Evolutionary conservation across 23 tunicate genomes (phyloP).

Genomic region (Halocynthia aurantium): DNA sequence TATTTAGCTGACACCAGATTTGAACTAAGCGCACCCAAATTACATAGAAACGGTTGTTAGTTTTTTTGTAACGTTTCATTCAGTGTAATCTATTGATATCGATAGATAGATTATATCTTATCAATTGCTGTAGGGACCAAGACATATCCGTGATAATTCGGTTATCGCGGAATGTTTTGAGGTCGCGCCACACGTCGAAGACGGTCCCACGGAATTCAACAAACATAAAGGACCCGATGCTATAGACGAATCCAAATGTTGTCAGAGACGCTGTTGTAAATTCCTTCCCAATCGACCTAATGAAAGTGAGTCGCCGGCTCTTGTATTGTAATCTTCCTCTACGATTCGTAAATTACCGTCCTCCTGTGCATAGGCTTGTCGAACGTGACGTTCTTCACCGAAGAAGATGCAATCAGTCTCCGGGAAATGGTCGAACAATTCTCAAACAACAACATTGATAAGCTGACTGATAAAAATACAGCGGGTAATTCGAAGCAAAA

Average conservation of each 20-base stretch:
- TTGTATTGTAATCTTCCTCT: too few species aligned
- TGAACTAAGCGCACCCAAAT: too few species aligned
- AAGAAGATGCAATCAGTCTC: slow-evolving; percentile 70
- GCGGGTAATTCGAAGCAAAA: too few species aligned
- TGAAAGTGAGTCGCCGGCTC: slow-evolving; percentile 24
- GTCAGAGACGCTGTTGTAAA: slow-evolving; percentile 42
- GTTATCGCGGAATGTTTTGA: slow-evolving; percentile 82
- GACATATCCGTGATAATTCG: slow-evolving; percentile 61
- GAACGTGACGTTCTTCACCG: slow-evolving; percentile 59
- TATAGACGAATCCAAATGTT: slow-evolving; percentile 24
- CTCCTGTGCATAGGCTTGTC: slow-evolving; percentile 32
- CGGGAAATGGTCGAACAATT: slow-evolving; percentile 63
- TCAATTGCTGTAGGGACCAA: slow-evolving; percentile 16
- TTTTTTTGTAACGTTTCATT: too few species aligned
- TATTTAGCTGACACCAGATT: too few species aligned
- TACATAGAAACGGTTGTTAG: too few species aligned
- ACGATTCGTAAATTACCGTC: neutral
- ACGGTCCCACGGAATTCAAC: neutral
- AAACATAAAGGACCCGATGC: slow-evolving; percentile 1
- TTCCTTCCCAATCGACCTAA: slow-evolving; percentile 4
- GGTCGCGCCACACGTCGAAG: slow-evolving; percentile 18
- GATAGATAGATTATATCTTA: neutral
- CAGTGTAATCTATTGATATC: neutral
- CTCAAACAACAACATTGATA: neutral
- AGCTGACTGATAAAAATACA: too few species aligned